Evolutionary conservation across 1,140 invertebrate species (phyloP).

Genomic region (Temnothorax nylanderi): DNA sequence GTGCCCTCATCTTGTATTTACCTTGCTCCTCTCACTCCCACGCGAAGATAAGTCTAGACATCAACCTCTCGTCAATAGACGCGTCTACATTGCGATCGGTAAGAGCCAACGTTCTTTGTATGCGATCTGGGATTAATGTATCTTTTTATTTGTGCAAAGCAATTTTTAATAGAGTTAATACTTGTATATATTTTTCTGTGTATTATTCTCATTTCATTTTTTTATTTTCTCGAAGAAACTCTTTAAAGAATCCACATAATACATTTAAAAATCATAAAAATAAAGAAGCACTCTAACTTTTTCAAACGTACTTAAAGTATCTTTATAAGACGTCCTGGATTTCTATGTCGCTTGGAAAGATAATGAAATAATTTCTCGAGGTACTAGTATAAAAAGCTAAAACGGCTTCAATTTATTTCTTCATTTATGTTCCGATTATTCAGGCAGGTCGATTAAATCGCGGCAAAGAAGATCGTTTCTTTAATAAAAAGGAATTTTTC

Average conservation of each 20-base stretch:
- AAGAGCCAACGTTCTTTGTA: not conserved
- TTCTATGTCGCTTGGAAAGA: not conserved
- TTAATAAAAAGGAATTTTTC: slow-evolving; percentile 36
- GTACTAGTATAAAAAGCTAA: slow-evolving; percentile 6
- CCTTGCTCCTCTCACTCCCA: slow-evolving; percentile 54
- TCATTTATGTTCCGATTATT: not conserved
- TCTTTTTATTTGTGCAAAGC: not conserved
- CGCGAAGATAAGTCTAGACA: slow-evolving; percentile 47
- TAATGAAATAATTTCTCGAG: not conserved
- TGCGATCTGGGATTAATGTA: not conserved
- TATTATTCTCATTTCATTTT: not conserved
- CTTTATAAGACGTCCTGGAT: not conserved
- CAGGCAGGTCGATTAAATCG: slow-evolving; percentile 6
- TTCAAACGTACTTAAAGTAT: not conserved
- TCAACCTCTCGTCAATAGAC: slow-evolving; percentile 40
- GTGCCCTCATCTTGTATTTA: slow-evolving; percentile 51
- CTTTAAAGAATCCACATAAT: not conserved
- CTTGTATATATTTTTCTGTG: too few relatives aligned
- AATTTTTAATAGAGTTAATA: slow-evolving; percentile 10
- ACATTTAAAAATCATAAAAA: not conserved
- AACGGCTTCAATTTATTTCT: slow-evolving; percentile 5
- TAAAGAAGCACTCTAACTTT: not conserved
- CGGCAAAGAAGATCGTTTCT: slow-evolving; percentile 22
- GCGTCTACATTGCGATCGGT: slow-evolving; percentile 28
- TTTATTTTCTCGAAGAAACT: not conserved